Evolutionary conservation across 2,888 invertebrate genomes (phyloP), one percentile per base, ranked within the genome.

Genomic region (Teinopalpus imperialis): DNA sequence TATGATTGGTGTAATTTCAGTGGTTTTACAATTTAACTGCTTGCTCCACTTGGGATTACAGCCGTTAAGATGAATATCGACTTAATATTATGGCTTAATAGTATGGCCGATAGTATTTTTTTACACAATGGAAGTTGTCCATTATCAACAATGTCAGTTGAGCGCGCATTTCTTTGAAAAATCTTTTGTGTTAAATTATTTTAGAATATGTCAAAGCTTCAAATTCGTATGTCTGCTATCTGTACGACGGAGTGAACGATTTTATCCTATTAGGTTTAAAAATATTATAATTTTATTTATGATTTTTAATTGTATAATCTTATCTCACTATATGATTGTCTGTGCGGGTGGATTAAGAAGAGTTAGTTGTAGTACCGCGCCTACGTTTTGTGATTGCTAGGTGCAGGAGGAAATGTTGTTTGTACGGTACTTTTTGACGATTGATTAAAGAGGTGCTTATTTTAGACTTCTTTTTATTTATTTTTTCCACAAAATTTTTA

Each of bases 361-460:
- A 56, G 63, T 63, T 69, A 62, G 74, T 72, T 21, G 18, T 21
- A 61, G 79, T 81, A 75, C 77, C 74, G 26, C 48, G 49, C 50
- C 49, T 63, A 65, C 69, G 62, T 63, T 52, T 66, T 60, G 70
- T 71, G 66, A 54, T n/a, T n/a, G n/a, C n/a, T 53, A 58, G 74
- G 77, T 75, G 78, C 74, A 69, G 57, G 20, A 69, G 64, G 69
- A 77, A 73, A 75, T 76, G 74, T 77, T 79, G 79, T 79, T 78
- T 80, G 69, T 79, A 75, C 71, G 73, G 74, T 76, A 78, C 67
- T 74, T 81, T 81, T 80, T 81, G 82, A 82, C 79, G 76, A 77
- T 81, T 70, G 72, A 86, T 76, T 85, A 86, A 82, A 81, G 81
- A 82, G 86, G 87, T 88, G 87, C 87, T 86, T 88, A 81, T 65